These are phyloP conservation scores for Pipistrellus pygmaeus DNA, from an alignment of 2,797 vertebrate species.

Conservation along the genomic window DNA sequence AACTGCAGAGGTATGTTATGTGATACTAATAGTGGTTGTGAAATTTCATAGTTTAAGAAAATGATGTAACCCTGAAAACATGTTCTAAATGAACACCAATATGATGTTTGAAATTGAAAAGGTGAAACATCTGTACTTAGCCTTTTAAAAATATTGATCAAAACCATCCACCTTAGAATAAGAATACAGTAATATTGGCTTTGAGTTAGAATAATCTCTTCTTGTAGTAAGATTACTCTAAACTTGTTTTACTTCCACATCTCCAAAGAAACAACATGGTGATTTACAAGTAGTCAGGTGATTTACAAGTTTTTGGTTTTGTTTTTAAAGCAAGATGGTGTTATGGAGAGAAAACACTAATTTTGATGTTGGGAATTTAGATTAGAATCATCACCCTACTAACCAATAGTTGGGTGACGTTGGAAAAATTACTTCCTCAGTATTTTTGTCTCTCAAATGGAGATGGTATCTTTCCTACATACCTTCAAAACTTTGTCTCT, in stretches of 20 bases:
- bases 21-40: background rate
- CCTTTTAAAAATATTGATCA: slow-evolving; percentile 23
- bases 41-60: slow-evolving; percentile 51
- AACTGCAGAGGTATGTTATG: background rate
- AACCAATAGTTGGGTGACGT: background rate
- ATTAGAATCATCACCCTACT: background rate
- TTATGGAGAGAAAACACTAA: background rate
- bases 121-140: background rate
- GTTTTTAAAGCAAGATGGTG: background rate
- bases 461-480: background rate
- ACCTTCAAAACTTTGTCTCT: background rate
- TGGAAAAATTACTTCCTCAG: background rate
- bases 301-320: background rate
- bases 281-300: background rate
- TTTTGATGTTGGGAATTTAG: background rate
- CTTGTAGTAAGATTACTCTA: background rate
- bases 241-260: slow-evolving; percentile 5
- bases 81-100: slow-evolving; percentile 17
- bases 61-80: background rate
- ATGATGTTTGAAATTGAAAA: slow-evolving; percentile 32
- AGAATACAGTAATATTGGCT: slow-evolving; percentile 32
- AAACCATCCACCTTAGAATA: background rate
- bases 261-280: background rate
- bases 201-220: background rate
- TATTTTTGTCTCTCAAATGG: background rate